Evolutionary conservation across 2,797 vertebrate genomes (phyloP).

Genomic region (Iguana delicatissima): DNA sequence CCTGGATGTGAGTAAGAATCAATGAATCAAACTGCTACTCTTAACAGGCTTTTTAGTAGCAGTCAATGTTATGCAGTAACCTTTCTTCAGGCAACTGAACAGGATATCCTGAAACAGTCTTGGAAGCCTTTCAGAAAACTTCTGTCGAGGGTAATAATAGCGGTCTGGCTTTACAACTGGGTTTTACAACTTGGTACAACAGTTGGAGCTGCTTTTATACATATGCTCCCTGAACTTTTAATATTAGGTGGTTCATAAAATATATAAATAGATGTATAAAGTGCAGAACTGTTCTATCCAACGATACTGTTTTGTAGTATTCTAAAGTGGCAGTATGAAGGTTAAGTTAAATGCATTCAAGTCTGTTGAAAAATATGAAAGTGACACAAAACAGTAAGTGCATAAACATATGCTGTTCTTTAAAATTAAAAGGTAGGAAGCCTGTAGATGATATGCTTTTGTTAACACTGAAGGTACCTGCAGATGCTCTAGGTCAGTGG

Average conservation of each 20-base stretch:
- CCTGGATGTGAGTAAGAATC: not conserved
- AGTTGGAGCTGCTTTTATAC: not conserved
- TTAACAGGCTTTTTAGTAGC: not conserved
- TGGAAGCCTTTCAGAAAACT: not conserved
- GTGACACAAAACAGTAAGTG: not conserved
- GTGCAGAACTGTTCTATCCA: not conserved
- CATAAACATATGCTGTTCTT: constrained; percentile 22
- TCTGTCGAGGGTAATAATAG: not conserved
- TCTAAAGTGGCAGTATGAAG: not conserved
- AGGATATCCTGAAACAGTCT: not conserved
- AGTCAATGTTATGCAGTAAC: not conserved
- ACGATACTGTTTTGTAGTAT: not conserved
- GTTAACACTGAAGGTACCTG: constrained; percentile 64
- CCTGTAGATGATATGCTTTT: constrained; percentile 39
- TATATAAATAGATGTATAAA: not conserved
- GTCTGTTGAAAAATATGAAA: not conserved
- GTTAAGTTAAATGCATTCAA: not conserved
- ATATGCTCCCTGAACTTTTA: not conserved
- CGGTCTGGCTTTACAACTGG: not conserved
- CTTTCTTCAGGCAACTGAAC: not conserved
- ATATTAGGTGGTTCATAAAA: not conserved
- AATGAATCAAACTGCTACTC: not conserved
- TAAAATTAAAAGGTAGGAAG: constrained; percentile 43
- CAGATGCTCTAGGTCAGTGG: too few species aligned
- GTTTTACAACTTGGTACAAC: not conserved